These are phyloP conservation scores for Psephotus haematonotus DNA, from an alignment of 2,113 vertebrate genomes.

Conservation along the genomic window DNA sequence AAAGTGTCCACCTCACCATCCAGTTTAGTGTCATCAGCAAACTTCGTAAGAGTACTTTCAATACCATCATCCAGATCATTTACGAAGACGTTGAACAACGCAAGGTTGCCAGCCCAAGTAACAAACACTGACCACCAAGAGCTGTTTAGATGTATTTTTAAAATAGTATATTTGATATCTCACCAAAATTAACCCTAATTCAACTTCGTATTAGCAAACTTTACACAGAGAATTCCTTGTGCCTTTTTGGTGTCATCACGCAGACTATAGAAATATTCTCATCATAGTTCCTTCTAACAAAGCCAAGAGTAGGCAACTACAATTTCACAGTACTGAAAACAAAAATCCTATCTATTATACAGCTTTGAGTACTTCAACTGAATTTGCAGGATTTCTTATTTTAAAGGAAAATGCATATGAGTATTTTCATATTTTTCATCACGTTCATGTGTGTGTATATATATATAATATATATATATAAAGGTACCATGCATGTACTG, in stretches of 20 bases:
- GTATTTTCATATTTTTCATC: not conserved
- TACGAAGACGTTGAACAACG: not conserved
- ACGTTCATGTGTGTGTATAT: not conserved
- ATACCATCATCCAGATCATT: not conserved
- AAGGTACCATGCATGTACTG: not conserved
- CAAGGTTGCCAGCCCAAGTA: not conserved
- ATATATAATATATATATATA: too few species aligned
- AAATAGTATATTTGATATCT: not conserved
- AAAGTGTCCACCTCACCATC: not conserved
- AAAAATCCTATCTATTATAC: not conserved
- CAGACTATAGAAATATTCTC: not conserved
- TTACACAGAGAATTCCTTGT: not conserved
- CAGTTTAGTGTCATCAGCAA: not conserved
- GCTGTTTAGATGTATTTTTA: not conserved
- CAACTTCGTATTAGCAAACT: not conserved
- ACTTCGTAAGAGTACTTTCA: not conserved
- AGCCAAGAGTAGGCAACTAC: not conserved
- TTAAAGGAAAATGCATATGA: not conserved
- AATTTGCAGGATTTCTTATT: not conserved
- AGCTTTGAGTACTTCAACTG: not conserved
- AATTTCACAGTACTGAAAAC: not conserved
- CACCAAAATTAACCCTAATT: not conserved
- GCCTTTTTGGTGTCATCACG: not conserved
- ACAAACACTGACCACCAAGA: not conserved
- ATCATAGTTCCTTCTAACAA: not conserved